Evolutionary conservation across 1,140 invertebrate species (phyloP), one percentile per base, ranked within the genome.

Genomic region (Octopus sinensis): DNA sequence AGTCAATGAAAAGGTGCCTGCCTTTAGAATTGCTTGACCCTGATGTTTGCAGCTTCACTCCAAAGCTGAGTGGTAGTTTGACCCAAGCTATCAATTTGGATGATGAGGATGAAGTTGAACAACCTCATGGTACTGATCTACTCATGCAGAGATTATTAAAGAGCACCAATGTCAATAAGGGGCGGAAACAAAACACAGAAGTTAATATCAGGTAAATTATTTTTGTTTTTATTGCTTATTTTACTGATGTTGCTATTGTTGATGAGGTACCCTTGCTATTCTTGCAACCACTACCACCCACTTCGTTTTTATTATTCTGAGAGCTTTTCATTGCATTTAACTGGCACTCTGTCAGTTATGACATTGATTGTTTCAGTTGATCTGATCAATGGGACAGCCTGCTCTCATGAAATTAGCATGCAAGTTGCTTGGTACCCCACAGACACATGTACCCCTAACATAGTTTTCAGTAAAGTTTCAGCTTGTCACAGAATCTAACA

Each of bases 121-220:
- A 43, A 68, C 52, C 51, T 6, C 71, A 80, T 76, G 85, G 84
- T 17, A 54, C 87, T 23, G 78, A 80, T 23, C 78, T 85, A 54
- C 68, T 88, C 23, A 84, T 88, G 84, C 79, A 83, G 5, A 53
- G 82, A 53, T 53, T 86, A 53, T 43, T 86, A 23, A 68, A 86
- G 53, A 85, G 87, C 10, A 84, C 82, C 30, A 84, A 51, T 12
- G n/a, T 30, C 7, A 86, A 82, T 30, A 85, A 75, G 53, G 78
- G 78, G 76, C 78, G 80, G 6, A 81, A 54, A 13, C 76, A 85
- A 53, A 79, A 84, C 13, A 82, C 82, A 79, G 80, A 87, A 54
- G 79, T 87, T 10, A 83, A 86, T 56, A 84, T 89, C 76, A 88
- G 83, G 88, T 89, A 82, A 23, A 52, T n/a, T 79, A 4, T 51